Evolutionary conservation across 2,888 invertebrate genomes (phyloP).

Genomic region (Parnassius glacialis): DNA sequence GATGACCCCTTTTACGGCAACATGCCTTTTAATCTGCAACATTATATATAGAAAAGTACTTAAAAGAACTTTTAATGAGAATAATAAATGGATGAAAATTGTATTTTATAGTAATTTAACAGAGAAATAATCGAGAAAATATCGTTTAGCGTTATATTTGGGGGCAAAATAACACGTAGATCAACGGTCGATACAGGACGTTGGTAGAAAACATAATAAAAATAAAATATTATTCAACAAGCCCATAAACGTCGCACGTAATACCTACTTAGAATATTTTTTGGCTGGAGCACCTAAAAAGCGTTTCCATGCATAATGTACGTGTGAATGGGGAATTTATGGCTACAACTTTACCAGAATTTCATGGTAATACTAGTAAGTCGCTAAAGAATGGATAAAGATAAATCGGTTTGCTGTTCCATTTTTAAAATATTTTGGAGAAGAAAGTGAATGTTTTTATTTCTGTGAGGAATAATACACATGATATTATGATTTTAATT

Average conservation of each 20-base stretch:
- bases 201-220: conserved; percentile 59
- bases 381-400: conserved; percentile 2
- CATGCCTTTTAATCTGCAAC: too few relatives aligned
- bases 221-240: conserved; percentile 74
- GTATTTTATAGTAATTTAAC: too few relatives aligned
- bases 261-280: conserved; percentile 73
- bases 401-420: neutral
- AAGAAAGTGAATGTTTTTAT: too few relatives aligned
- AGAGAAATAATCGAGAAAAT: too few relatives aligned
- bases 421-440: too few relatives aligned
- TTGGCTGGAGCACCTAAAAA: conserved; percentile 59
- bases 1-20: too few relatives aligned
- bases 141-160: too few relatives aligned
- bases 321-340: conserved; percentile 53
- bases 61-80: too few relatives aligned
- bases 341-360: conserved; percentile 42
- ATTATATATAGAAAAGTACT: too few relatives aligned
- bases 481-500: too few relatives aligned
- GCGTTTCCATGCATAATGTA: conserved; percentile 64
- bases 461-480: too few relatives aligned
- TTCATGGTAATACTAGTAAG: conserved; percentile 35
- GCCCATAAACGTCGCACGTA: conserved; percentile 63
- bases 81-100: too few relatives aligned
- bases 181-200: conserved; percentile 33
- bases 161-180: conserved; percentile 21